phyloP scores from a whole-genome alignment of 2,113 vertebrate genomes.

The Varanus salvator region DNA sequence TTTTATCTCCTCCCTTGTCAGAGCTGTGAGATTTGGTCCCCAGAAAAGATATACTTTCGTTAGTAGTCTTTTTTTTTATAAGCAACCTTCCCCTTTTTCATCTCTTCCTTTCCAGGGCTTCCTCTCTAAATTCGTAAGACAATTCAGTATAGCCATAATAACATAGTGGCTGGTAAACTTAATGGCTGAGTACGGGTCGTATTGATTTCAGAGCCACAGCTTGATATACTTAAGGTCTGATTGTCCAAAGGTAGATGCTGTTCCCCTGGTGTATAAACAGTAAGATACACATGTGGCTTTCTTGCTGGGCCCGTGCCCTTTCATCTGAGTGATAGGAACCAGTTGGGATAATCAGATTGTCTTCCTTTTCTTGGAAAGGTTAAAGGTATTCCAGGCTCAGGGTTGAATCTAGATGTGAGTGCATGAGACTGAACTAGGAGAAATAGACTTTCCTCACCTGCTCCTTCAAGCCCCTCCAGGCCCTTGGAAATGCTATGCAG shows the following conservation, averaged over 20 bases:
- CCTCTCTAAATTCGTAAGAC: neutral
- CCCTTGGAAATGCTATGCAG: no score
- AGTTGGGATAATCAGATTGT: neutral
- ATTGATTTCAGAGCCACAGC: neutral
- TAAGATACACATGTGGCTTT: neutral
- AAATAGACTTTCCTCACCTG: no score
- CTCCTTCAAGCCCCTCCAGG: no score
- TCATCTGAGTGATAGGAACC: neutral
- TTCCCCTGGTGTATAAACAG: neutral
- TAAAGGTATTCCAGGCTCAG: neutral
- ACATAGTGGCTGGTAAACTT: fast-evolving
- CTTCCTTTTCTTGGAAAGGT: neutral
- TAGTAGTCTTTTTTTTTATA: neutral
- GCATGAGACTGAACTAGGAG: no score
- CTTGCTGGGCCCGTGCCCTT: neutral
- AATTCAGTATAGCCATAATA: neutral
- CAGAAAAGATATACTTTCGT: constrained; percentile 1
- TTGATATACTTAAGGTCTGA: neutral
- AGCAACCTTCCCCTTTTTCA: neutral
- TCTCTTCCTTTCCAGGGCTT: neutral
- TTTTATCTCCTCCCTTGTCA: neutral
- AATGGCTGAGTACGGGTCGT: neutral
- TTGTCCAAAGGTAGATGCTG: neutral
- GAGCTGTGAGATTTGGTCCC: neutral
- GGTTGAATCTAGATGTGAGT: no score